Base-by-base conservation (phyloP, 2,113 vertebrate species). In the Microcebus griseorufus region DNA sequence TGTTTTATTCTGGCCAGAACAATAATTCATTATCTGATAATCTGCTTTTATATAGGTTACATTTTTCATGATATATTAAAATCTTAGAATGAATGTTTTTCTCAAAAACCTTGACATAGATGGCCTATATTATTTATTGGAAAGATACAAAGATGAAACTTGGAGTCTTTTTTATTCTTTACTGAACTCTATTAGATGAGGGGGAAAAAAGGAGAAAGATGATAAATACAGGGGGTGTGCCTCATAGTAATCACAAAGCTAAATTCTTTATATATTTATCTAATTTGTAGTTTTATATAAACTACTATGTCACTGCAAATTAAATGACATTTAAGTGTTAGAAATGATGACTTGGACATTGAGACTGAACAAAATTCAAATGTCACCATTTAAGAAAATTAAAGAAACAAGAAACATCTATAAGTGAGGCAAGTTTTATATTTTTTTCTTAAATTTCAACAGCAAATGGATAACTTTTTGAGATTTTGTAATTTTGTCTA, bases 311-410 rank as follows among this genome's bases (percentile, higher is more conserved):
- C 92, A 67, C 53, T 88, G 88, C 3, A 18, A 7, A 16, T 92
- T 79, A 93, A 97, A 96, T 96, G 88, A 16, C 53, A 81, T 42
- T 94, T 93, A 48, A 97, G 95, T 48, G 53, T 88, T 81, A 51
- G 58, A 87, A 86, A 90, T 3, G 2, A 48, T 85, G 6, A 0
- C 53, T 97, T 94, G 83, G 82, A 96, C 3, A 92, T 90, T 58
- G 89, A 76, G 58, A 51, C 51, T 97, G 75, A 48, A 93, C 51
- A 97, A 97, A 17, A 67, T 88, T 92, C 29, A 95, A 93, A 94
- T 90, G 18, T 94, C 96, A 79, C 84, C 37, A 20, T 58, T n/a
- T 55, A 64, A 53, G 97, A 97, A 95, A 98, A 48, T 34, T 91
- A 97, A 80, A 79, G 95, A 96, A 97, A 80, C 70, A 81, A 67